Evolutionary conservation across 2,113 vertebrate genomes (phyloP).

Genomic region (Haemorhous mexicanus): DNA sequence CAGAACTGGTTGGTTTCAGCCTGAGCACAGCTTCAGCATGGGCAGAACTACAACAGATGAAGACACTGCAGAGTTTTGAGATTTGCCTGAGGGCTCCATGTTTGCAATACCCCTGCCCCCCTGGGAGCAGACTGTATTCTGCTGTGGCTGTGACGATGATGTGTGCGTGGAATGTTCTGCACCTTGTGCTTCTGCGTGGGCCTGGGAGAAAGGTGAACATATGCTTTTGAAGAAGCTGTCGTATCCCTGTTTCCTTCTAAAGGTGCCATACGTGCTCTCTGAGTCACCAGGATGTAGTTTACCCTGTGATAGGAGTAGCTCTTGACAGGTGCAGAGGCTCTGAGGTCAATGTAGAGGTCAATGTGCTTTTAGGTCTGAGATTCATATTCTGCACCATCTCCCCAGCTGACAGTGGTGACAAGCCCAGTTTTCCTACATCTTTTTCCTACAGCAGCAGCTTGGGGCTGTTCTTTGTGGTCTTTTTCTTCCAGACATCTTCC

Average conservation of each 20-base stretch:
- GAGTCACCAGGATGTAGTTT: not conserved
- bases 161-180: not conserved
- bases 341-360: not conserved
- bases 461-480: not conserved
- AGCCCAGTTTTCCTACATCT: not conserved
- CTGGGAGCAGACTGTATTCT: not conserved
- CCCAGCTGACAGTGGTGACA: not conserved
- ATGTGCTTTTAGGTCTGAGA: not conserved
- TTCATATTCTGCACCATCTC: not conserved
- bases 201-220: conserved; percentile 53
- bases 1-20: not conserved
- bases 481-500: not conserved
- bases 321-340: not conserved
- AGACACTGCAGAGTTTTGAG: not conserved
- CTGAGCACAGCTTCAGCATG: not conserved
- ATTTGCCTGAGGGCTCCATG: not conserved
- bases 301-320: not conserved
- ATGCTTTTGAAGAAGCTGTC: conserved; percentile 25
- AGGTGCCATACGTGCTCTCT: not conserved
- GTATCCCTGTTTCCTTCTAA: not conserved
- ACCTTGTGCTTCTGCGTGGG: not conserved
- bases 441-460: not conserved
- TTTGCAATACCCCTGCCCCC: not conserved
- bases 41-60: not conserved
- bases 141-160: not conserved